These are phyloP conservation scores for Myanophis thanlyinensis DNA, from an alignment of 2,113 vertebrate species.

Conservation along the genomic window DNA sequence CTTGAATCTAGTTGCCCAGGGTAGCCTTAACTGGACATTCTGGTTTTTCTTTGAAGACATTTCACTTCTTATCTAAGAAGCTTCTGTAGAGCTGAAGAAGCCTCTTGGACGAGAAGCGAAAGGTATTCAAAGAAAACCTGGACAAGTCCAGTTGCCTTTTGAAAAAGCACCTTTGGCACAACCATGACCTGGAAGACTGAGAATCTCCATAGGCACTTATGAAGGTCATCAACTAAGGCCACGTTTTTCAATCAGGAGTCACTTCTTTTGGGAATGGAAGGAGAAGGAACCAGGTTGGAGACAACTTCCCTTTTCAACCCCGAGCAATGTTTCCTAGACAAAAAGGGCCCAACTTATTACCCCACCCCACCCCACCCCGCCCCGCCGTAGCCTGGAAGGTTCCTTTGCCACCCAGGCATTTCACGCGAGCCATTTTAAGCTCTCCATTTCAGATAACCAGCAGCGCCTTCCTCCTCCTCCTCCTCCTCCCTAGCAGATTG, in stretches of 20 bases:
- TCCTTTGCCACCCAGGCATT: not conserved
- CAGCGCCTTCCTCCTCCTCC: not conserved
- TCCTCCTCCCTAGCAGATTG: not conserved
- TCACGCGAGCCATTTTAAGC: constrained; percentile 12
- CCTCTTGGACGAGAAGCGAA: too few species aligned
- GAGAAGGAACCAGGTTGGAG: not conserved
- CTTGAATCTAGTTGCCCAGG: not conserved
- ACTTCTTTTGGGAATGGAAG: not conserved
- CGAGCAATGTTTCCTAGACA: not conserved
- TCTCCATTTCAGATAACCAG: not conserved
- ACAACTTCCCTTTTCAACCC: not conserved
- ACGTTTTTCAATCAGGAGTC: too few species aligned
- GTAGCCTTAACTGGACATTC: not conserved
- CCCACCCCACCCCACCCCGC: not conserved
- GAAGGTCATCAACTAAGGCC: not conserved
- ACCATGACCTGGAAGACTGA: too few species aligned
- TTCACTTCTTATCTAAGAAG: too few species aligned
- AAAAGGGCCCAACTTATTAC: not conserved
- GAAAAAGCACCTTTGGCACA: too few species aligned
- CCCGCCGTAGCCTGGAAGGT: not conserved
- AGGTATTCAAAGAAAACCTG: too few species aligned
- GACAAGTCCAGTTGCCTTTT: too few species aligned
- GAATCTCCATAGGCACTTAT: too few species aligned
- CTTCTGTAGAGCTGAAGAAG: too few species aligned
- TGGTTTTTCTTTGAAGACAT: too few species aligned